Evolutionary conservation across 2,888 invertebrate genomes (phyloP).

Genomic region (Tryphoninae sp.): DNA sequence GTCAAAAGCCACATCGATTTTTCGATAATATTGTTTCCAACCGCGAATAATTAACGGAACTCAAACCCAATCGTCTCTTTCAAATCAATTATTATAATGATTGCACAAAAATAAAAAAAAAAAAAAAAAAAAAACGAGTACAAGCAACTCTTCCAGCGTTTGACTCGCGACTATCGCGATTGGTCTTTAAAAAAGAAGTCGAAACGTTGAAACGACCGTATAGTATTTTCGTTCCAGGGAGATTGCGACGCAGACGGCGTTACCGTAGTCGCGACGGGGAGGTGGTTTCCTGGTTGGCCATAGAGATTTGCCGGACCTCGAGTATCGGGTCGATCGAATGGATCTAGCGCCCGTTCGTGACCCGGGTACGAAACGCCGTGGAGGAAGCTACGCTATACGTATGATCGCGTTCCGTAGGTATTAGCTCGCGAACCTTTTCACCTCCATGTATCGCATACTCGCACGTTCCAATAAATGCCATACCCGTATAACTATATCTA

Average conservation of each 20-base stretch:
- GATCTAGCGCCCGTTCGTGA: slow-evolving; percentile 78
- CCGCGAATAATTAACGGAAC: no score
- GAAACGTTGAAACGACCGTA: slow-evolving; percentile 25
- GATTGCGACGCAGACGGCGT: slow-evolving; percentile 52
- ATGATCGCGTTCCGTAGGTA: background rate
- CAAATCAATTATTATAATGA: no score
- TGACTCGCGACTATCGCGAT: slow-evolving; percentile 35
- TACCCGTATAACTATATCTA: background rate
- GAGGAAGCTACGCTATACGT: slow-evolving; percentile 1
- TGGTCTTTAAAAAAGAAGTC: slow-evolving; percentile 13
- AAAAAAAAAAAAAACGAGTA: background rate
- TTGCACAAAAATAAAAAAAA: background rate
- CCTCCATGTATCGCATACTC: slow-evolving; percentile 19
- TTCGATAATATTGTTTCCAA: no score
- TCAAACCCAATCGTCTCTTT: no score
- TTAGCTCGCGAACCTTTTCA: slow-evolving; percentile 17
- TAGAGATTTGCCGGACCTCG: slow-evolving; percentile 41
- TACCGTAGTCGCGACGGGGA: slow-evolving; percentile 32
- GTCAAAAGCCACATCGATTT: no score
- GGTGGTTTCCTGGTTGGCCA: slow-evolving; percentile 48
- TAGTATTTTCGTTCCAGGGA: slow-evolving; percentile 31
- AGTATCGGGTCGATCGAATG: slow-evolving; percentile 74
- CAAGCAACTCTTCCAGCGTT: slow-evolving; percentile 14
- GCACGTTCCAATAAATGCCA: background rate
- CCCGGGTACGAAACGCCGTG: slow-evolving; percentile 66